These are phyloP conservation scores for Columba guinea DNA, from an alignment of 2,797 vertebrate species.

Conservation along the genomic window DNA sequence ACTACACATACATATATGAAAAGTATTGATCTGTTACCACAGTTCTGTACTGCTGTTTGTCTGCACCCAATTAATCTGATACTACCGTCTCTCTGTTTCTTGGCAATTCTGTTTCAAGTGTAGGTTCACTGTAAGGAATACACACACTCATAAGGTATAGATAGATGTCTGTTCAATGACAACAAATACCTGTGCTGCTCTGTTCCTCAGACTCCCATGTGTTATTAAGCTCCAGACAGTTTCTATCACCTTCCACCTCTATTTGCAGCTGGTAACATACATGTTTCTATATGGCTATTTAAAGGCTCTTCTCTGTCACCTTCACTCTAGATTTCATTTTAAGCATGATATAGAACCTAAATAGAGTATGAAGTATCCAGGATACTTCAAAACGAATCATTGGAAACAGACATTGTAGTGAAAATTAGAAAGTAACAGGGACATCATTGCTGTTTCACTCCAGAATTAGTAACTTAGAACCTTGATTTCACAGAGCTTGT, in stretches of 20 bases:
- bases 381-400: neutral
- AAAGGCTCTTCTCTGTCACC: neutral
- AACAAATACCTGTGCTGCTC: neutral
- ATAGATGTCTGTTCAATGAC: neutral
- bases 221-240: neutral
- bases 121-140: neutral
- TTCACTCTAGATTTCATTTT: neutral
- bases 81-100: neutral
- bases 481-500: neutral
- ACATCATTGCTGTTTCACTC: neutral
- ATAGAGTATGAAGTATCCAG: neutral
- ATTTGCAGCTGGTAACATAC: neutral
- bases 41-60: neutral
- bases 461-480: neutral
- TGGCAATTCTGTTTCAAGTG: neutral
- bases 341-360: neutral
- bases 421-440: neutral
- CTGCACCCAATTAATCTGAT: neutral
- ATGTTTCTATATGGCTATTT: neutral
- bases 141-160: neutral
- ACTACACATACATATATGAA: fast-evolving
- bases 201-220: neutral
- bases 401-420: neutral
- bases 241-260: neutral
- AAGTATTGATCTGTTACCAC: neutral